Base-by-base conservation (phyloP, 2,888 invertebrate genomes). In the Synanthedon myopaeformis region DNA sequence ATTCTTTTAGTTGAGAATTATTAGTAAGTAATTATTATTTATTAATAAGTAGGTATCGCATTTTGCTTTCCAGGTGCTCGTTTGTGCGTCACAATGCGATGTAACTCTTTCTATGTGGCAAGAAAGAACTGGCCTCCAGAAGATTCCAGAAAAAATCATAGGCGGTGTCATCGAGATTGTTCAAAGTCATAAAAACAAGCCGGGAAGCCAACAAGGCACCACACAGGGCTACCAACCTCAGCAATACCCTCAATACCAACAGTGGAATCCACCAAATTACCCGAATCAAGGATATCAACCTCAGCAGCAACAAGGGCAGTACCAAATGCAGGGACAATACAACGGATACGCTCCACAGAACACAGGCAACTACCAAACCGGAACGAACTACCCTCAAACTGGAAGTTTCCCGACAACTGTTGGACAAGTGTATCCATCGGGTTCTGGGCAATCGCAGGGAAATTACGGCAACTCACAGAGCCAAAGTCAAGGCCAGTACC, bases 81-180 rank as follows among this genome's bases (percentile, higher is more conserved):
- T 69, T 51, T 54, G 70, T 12, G 56, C 64, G 1, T 54, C 65
- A 4, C 52, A 65, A 0, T 59, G 59, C 41, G 52, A 59, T 48
- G 61, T 57, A 4, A 23, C 57, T 4, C 57, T 68, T 28, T 53
- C 54, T 8, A 63, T 60, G 12, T 65, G 71, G 1, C 64, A 73
- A 54, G 78, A 49, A 49, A 14, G 78, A 53, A 79, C 76, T 17
- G 72, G 74, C 1, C 70, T 82, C 0, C 61, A 79, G 50, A 80
- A 79, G 50, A 80, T 85, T 23, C 82, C 86, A 0, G 86, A 87
- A 60, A 86, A 84, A 59, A 83, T 87, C 17, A 79, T 86, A 41
- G 82, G 82, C 2, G 81, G 83, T 0, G 83, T 86, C n/a, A 85
- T 87, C 11, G 85, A 85, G 57, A 81, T 82, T 8, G 81, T 85